These are phyloP conservation scores for Pogonomyrmex californicus DNA, from an alignment of 1,140 invertebrate genomes.

Conservation along the genomic window DNA sequence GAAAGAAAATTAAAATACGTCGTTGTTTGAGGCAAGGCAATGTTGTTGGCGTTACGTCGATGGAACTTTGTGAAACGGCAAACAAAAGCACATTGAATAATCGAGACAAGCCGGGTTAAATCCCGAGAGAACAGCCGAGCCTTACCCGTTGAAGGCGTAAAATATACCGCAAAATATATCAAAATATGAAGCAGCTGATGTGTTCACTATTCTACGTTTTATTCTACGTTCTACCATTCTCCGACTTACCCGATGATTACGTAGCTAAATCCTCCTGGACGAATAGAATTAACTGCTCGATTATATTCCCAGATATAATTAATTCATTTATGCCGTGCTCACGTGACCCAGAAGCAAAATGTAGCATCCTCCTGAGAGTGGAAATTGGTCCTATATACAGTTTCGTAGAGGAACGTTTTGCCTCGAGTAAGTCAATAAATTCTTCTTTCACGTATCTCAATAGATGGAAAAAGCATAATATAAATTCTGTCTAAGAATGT, in stretches of 20 bases:
- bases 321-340: slow-evolving; percentile 67
- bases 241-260: slow-evolving; percentile 66
- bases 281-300: slow-evolving; percentile 71
- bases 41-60: slow-evolving; percentile 7
- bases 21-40: slow-evolving; percentile 13
- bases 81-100: slow-evolving; percentile 55
- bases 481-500: background rate
- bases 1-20: slow-evolving; percentile 54
- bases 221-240: background rate
- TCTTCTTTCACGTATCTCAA: background rate
- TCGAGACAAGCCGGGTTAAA: slow-evolving; percentile 22
- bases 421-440: background rate
- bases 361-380: background rate
- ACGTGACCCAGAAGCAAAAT: slow-evolving; percentile 67
- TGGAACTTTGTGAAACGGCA: slow-evolving; percentile 16
- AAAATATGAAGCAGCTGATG: slow-evolving; percentile 10
- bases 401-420: background rate
- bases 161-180: slow-evolving; percentile 36
- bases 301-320: slow-evolving; percentile 74
- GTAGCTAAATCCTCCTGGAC: slow-evolving; percentile 64
- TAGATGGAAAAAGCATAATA: background rate
- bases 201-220: slow-evolving; percentile 49
- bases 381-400: slow-evolving; percentile 22
- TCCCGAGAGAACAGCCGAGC: background rate
- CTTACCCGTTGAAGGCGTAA: slow-evolving; percentile 25